Conservation (phyloP, 2,797 vertebrate genomes). For the Rallus crepitans region DNA sequence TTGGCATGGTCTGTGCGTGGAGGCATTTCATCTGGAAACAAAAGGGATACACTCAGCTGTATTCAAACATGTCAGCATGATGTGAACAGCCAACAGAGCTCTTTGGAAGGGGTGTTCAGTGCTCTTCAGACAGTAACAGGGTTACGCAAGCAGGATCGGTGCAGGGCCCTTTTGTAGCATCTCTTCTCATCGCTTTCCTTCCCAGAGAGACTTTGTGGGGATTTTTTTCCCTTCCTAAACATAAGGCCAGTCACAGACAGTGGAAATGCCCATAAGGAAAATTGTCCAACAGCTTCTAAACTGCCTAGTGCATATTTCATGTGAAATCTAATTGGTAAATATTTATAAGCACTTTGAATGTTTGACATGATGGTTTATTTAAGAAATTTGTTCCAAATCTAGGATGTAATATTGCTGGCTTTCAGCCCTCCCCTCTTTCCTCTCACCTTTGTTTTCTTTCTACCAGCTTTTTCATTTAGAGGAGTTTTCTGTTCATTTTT, state of each 20-base stretch:
- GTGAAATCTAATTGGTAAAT: slow-evolving; percentile 22
- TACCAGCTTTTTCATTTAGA: not conserved
- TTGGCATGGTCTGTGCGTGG: not conserved
- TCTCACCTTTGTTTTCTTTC: not conserved
- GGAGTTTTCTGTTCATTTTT: not conserved
- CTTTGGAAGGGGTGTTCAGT: not conserved
- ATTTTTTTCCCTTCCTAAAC: not conserved
- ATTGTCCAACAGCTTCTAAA: not conserved
- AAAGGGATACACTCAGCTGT: not conserved
- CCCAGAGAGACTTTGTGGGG: not conserved
- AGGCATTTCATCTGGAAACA: not conserved
- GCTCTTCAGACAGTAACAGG: not conserved
- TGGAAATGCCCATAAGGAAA: slow-evolving; percentile 26
- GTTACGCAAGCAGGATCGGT: not conserved
- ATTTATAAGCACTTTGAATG: slow-evolving; percentile 46
- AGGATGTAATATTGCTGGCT: not conserved
- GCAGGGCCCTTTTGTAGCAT: not conserved
- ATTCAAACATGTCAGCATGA: not conserved
- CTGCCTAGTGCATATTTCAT: not conserved
- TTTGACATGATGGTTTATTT: not conserved
- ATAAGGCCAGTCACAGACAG: not conserved
- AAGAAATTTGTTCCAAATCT: not conserved
- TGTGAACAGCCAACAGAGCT: not conserved
- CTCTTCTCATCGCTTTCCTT: not conserved
- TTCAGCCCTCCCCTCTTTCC: not conserved